Conservation (phyloP, 2,888 invertebrate genomes). For the Dolichopus griseipennis region DNA sequence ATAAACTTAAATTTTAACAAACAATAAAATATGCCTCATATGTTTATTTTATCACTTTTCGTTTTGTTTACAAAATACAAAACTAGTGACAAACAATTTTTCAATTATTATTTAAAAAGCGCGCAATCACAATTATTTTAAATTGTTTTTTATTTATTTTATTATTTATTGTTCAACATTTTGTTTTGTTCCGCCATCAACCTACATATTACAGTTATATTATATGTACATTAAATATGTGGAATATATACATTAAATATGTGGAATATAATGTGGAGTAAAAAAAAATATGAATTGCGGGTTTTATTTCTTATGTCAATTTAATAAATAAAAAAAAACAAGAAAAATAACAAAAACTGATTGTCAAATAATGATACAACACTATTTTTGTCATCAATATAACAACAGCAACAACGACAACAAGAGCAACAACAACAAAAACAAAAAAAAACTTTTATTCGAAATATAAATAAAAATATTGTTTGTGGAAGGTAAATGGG, state of each 20-base stretch:
- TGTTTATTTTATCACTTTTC: conserved; percentile 2
- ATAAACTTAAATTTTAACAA: too few relatives aligned
- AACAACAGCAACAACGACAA: neutral
- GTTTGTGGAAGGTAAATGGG: neutral
- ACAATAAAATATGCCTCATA: neutral
- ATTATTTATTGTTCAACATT: too few relatives aligned
- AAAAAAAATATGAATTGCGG: too few relatives aligned
- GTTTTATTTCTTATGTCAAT: neutral
- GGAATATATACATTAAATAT: too few relatives aligned
- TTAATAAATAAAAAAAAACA: neutral
- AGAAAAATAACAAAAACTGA: neutral
- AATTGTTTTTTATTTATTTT: neutral
- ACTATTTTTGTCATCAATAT: neutral
- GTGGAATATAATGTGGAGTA: too few relatives aligned
- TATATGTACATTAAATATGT: too few relatives aligned
- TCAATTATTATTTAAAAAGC: neutral
- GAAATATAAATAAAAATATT: too few relatives aligned
- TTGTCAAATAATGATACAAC: neutral
- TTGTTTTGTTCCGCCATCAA: neutral
- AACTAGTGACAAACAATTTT: neutral
- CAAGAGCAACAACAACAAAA: too few relatives aligned
- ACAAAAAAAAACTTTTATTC: too few relatives aligned
- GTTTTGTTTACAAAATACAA: neutral
- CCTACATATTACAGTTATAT: neutral
- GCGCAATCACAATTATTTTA: neutral